Percentiles rank a stretch among this genome's conserved stretches.
These are phyloP conservation scores for Troilus luridus DNA, from an alignment of 2,888 invertebrate species.

Conservation along the genomic window DNA sequence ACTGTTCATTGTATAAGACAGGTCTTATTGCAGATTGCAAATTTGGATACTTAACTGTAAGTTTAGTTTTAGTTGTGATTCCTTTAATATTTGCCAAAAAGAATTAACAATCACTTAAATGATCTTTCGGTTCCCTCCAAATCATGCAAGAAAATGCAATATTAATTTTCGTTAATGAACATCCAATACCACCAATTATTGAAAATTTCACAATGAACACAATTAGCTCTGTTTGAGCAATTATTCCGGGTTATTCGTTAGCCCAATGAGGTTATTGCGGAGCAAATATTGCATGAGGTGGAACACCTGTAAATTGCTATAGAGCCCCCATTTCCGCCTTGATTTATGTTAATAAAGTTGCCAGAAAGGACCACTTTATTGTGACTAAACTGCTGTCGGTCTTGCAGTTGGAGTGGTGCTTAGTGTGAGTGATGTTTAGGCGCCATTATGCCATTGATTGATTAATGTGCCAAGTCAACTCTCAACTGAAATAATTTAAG, in stretches of 20 bases:
- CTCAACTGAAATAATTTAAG: background rate
- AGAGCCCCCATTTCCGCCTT: background rate
- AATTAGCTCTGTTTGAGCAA: background rate
- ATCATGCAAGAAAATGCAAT: background rate
- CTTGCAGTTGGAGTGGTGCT: background rate
- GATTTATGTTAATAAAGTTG: constrained; percentile 23
- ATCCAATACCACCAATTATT: background rate
- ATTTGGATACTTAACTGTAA: too few species aligned
- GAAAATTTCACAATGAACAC: too few species aligned
- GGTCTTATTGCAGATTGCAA: too few species aligned
- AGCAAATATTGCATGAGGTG: background rate
- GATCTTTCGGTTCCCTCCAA: too few species aligned
- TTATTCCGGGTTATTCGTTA: background rate
- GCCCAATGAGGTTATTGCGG: background rate
- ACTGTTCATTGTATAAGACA: too few species aligned
- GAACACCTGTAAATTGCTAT: background rate
- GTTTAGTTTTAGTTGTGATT: too few species aligned
- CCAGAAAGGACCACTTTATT: background rate
- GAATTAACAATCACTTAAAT: too few species aligned
- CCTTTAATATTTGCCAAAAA: too few species aligned
- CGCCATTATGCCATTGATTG: background rate
- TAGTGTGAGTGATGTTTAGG: background rate
- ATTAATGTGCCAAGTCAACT: background rate
- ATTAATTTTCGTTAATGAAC: background rate
- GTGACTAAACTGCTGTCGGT: background rate